Conservation (phyloP, 2,113 vertebrate species). For the Pygoscelis antarcticus region DNA sequence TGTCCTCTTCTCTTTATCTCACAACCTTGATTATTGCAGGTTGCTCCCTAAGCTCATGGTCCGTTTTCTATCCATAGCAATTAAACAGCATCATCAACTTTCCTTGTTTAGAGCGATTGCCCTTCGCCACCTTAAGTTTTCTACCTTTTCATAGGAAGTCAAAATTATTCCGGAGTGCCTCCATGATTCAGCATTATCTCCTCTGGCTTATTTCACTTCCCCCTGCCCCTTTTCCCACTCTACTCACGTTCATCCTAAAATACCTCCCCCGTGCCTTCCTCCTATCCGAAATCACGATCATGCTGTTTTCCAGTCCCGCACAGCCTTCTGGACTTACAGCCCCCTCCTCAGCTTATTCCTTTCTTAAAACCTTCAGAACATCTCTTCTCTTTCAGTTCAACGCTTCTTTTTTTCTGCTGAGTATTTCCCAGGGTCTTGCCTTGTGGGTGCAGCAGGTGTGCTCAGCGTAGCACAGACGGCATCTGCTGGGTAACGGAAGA, state of each 20-base stretch:
- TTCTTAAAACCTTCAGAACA: neutral
- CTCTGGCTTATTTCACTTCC: neutral
- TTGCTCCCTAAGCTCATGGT: neutral
- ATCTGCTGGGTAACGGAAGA: slow-evolving; percentile 38
- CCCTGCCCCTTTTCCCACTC: neutral
- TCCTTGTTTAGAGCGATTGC: neutral
- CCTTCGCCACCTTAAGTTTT: neutral
- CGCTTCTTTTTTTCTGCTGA: neutral
- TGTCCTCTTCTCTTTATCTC: neutral
- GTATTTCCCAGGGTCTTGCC: neutral
- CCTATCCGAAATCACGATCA: neutral
- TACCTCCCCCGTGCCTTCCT: neutral
- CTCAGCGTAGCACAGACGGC: slow-evolving; percentile 4
- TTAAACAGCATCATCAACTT: neutral
- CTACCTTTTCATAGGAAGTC: neutral
- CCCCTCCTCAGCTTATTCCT: neutral
- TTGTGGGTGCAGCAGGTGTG: rapidly evolving
- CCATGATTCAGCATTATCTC: neutral
- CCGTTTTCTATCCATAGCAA: neutral
- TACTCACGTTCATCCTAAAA: neutral
- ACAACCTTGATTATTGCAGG: neutral
- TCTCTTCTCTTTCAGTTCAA: neutral
- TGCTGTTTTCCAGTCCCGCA: neutral
- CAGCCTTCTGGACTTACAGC: neutral
- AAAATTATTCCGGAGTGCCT: neutral